Base-by-base conservation (phyloP, 2,797 vertebrate genomes). In the Nannoperca australis region DNA sequence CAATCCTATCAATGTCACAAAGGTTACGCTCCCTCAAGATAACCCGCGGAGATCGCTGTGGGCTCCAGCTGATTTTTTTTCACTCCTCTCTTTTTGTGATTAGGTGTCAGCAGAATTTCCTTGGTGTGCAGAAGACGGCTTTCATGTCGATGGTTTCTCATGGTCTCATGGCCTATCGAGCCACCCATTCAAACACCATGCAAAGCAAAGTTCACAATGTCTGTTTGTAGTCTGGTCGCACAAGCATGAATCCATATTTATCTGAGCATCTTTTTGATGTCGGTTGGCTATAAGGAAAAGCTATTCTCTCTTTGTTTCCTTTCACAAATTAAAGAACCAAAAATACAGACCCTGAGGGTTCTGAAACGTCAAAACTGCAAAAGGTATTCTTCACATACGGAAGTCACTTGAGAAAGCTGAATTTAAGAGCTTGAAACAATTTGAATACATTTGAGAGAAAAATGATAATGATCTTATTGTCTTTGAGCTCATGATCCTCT, bases 1-100 rank as follows among this genome's bases (percentile, higher is more conserved):
- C 96, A 96, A 96, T 95, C 93, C 94, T 94, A 95, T 96, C 96
- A 95, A 89, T 94, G 90, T 94, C 93, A 93, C 92, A 94, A 94
- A 95, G 94, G 96, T 96, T 88, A 93, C 91, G 94, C 91, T 92
- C 92, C 92, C 89, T 92, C 92, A 91, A 91, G 92, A 93, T 92
- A 92, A 95, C 92, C 94, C 92, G 88, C 81, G 44, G 88, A 95
- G 95, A 93, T 89, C 79, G 91, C 91, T 90, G 82, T 83, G 91
- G 94, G 91, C 95, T 90, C 89, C 51, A 76, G 82, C 72, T 75
- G 78, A 91, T 89, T 94, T 92, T 93, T 91, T 81, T 90, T 77
- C 83, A 34, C 76, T 68, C 54, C 78, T 82, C 87, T 94, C 90
- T 93, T 93, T 93, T 92, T 94, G 92, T 93, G 93, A 93, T 94